These are phyloP conservation scores for Dendrolimus kikuchii DNA, from an alignment of 1,140 invertebrate genomes.

Conservation along the genomic window DNA sequence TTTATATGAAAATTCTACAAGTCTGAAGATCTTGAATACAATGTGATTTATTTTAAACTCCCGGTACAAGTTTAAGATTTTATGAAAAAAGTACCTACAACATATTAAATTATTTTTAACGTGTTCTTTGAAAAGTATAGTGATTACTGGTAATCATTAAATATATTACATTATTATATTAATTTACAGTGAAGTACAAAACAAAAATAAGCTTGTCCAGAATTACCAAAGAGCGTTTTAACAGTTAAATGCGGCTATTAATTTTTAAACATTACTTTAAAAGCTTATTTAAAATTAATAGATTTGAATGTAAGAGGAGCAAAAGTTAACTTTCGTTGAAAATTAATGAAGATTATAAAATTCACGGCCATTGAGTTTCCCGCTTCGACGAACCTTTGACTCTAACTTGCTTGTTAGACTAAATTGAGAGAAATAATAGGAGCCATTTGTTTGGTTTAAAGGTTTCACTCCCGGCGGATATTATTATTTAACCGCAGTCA, in stretches of 20 bases:
- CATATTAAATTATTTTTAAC: too few species aligned
- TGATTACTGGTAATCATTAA: too few species aligned
- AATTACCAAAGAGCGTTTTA: not conserved
- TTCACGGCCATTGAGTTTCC: slow-evolving; percentile 64
- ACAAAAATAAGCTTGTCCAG: too few species aligned
- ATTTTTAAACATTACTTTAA: not conserved
- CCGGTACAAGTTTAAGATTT: too few species aligned
- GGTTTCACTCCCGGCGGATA: slow-evolving; percentile 33
- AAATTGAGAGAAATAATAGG: slow-evolving; percentile 70
- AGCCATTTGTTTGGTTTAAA: slow-evolving; percentile 65
- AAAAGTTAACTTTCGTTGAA: slow-evolving; percentile 49
- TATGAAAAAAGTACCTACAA: too few species aligned
- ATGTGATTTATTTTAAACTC: slow-evolving; percentile 16
- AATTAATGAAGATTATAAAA: slow-evolving; percentile 70
- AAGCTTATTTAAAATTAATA: slow-evolving; percentile 19
- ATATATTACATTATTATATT: too few species aligned
- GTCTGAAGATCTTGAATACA: not conserved
- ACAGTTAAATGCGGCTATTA: not conserved
- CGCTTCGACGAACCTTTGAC: slow-evolving; percentile 61
- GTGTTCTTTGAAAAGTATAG: too few species aligned
- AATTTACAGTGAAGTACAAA: too few species aligned
- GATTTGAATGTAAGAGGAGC: slow-evolving; percentile 36
- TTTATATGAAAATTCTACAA: slow-evolving; percentile 39
- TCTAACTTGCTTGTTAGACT: slow-evolving; percentile 62
- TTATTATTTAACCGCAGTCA: slow-evolving; percentile 38